Base-by-base conservation (phyloP, 1,140 invertebrate species). In the Microplitis demolitor region DNA sequence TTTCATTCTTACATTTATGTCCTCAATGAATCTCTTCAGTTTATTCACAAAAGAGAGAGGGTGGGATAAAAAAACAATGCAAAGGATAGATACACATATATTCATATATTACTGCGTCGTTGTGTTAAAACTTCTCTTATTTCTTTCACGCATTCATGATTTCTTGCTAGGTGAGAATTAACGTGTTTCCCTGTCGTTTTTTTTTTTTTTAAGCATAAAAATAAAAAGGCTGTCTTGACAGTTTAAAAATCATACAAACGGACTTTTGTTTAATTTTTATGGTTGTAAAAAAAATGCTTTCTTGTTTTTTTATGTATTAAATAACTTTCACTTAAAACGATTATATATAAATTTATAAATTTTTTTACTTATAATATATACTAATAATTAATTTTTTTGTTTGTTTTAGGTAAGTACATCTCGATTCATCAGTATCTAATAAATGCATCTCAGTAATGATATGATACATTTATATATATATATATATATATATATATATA, bases 371-470 rank as follows among this genome's bases (percentile, higher is more conserved):
- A 45, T 58, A 31, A 58, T 11, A 24, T 34, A 16, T 24, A 24
- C 16, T 24, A 24, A 58, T 31, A 34, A 69, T 24, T 45, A 31
- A 31, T 67, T 4, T 60, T 74, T 64, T 73, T 70, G 6, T 64
- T 54, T 74, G 73, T 74, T 74, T 71, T 54, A 74, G 68, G 73
- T 74, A 70, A 74, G 68, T 74, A 8, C 8, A 9, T 45, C 39
- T 11, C 11, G 39, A 45, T 45, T 45, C 39, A 45, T 45, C 39
- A 45, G 39, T 9, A 11, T 45, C 6, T 45, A 45, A 6, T 45
- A 45, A 45, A 45, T 45, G 11, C 11, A 45, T 45, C 6, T 11
- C 24, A 24, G 24, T 1, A 24, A 24, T 24, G 1, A 11, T n/a
- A n/a, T n/a, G n/a, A n/a, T n/a, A n/a, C n/a, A n/a, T n/a, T n/a